phyloP scores from a whole-genome alignment of 64 coral and sea anemone species.

The Porites lutea region DNA sequence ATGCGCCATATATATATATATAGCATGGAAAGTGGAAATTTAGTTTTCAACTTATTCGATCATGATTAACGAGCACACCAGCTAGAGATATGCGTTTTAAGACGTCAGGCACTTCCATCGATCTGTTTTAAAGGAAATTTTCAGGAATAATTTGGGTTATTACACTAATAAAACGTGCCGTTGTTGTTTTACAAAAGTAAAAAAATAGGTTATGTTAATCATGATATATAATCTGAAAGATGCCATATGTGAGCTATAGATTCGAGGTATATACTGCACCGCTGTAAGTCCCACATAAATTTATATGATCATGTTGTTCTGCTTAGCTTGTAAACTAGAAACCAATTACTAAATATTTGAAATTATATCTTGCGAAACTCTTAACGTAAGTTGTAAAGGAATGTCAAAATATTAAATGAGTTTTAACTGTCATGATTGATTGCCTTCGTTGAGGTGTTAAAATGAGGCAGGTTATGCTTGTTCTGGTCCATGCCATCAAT shows the following conservation, averaged over 20 bases:
- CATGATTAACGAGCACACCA: neutral
- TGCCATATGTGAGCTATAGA: too few relatives aligned
- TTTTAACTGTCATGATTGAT: neutral
- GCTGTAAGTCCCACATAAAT: too few relatives aligned
- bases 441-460: neutral
- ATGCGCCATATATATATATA: too few relatives aligned
- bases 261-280: too few relatives aligned
- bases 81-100: conserved; percentile 15
- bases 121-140: neutral
- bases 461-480: conserved; percentile 26
- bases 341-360: too few relatives aligned
- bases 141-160: neutral
- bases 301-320: too few relatives aligned
- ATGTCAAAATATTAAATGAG: neutral
- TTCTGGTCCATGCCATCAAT: conserved; percentile 5
- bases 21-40: too few relatives aligned
- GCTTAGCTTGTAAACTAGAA: too few relatives aligned
- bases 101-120: neutral
- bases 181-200: neutral
- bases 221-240: neutral
- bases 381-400: too few relatives aligned
- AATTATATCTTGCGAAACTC: too few relatives aligned
- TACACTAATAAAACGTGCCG: neutral
- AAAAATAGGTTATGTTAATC: neutral
- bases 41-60: neutral